Evolutionary conservation across 2,797 vertebrate species (phyloP).

Genomic region (Poecilia wingei): DNA sequence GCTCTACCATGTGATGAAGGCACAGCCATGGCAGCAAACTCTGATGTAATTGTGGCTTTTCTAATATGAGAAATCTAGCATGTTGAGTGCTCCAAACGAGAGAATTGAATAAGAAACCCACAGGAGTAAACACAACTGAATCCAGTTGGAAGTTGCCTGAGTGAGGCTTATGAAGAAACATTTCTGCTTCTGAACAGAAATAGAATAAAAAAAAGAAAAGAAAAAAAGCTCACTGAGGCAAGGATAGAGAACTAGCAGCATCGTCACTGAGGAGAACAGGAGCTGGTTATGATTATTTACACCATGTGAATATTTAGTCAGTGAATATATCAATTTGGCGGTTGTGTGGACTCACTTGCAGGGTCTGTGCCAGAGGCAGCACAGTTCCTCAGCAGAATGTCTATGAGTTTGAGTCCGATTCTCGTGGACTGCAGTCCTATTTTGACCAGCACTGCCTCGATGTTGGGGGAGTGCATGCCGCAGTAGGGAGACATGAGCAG

Average conservation of each 20-base stretch:
- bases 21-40: neutral
- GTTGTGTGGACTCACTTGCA: conserved; percentile 82
- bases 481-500: conserved; percentile 98
- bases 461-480: conserved; percentile 99
- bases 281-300: neutral
- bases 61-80: neutral
- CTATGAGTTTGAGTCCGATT: conserved; percentile 95
- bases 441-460: conserved; percentile 97
- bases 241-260: neutral
- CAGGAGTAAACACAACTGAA: neutral
- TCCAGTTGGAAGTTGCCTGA: neutral
- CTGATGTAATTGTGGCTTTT: neutral
- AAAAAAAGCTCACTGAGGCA: neutral
- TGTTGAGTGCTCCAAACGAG: neutral
- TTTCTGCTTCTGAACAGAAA: neutral
- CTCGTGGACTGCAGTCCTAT: conserved; percentile 97
- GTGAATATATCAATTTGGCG: neutral
- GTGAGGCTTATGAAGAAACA: neutral
- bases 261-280: neutral
- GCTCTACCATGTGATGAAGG: neutral
- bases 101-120: neutral
- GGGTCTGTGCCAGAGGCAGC: conserved; percentile 96
- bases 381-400: conserved; percentile 97
- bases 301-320: neutral
- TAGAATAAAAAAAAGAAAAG: neutral